Percentiles rank a stretch among this genome's conserved stretches.
Evolutionary conservation across 2,888 invertebrate species (phyloP).

Genomic region (Trissolcus brochymenae): DNA sequence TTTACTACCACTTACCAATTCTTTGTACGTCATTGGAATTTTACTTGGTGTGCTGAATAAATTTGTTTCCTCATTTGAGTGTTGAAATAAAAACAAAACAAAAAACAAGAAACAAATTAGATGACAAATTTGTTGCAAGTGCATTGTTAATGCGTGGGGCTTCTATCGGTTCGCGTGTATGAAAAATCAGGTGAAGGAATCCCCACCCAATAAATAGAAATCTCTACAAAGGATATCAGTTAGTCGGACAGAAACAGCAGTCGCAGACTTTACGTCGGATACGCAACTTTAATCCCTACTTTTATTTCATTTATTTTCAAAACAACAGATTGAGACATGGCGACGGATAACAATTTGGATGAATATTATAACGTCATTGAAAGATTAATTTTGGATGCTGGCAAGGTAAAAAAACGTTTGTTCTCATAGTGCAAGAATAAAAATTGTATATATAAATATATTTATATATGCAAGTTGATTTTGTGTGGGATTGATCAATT

Average conservation of each 20-base stretch:
- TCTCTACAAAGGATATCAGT: conserved; percentile 34
- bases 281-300: neutral
- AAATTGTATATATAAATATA: no score
- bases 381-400: conserved; percentile 76
- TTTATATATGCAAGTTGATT: neutral
- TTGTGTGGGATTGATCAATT: neutral
- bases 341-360: conserved; percentile 67
- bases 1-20: no score
- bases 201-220: conserved; percentile 41
- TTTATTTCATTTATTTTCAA: neutral
- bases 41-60: no score
- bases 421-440: neutral
- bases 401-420: conserved; percentile 73
- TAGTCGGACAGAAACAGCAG: conserved; percentile 34
- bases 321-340: conserved; percentile 50
- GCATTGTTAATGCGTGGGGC: neutral
- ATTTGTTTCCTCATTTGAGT: no score
- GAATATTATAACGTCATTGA: conserved; percentile 75
- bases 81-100: no score
- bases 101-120: neutral
- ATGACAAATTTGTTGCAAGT: conserved; percentile 30
- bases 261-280: conserved; percentile 11
- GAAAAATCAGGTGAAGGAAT: conserved; percentile 25
- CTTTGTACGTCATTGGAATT: no score
- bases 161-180: neutral